A percentile compares a stretch with the other conserved stretches of the same genome.
Evolutionary conservation across 2,888 invertebrate genomes (phyloP).

Genomic region (Drosophila ezoana): DNA sequence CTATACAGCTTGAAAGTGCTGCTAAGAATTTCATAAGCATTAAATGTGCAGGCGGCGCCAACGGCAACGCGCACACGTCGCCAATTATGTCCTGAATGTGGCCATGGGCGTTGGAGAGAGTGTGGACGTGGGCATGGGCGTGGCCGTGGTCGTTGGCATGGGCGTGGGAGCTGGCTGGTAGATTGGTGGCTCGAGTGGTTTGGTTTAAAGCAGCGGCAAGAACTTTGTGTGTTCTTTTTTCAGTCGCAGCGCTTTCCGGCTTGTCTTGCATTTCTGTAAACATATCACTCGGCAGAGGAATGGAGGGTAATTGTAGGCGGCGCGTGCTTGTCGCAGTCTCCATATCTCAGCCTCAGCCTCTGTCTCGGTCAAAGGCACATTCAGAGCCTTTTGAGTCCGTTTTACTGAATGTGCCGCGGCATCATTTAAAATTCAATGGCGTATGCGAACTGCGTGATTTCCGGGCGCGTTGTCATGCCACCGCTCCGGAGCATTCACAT

Average conservation of each 20-base stretch:
- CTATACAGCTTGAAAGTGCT: constrained; percentile 32
- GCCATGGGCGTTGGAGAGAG: constrained; percentile 5
- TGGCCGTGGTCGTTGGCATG: not conserved
- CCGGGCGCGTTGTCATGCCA: constrained; percentile 53
- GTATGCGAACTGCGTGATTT: constrained; percentile 77
- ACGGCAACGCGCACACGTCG: constrained; percentile 67
- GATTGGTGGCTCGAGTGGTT: constrained; percentile 38
- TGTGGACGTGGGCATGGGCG: not conserved
- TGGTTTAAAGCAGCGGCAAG: constrained; percentile 26
- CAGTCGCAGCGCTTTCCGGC: constrained; percentile 2
- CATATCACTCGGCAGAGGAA: constrained; percentile 4
- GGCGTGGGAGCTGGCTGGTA: constrained; percentile 1
- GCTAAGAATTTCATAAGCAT: constrained; percentile 69
- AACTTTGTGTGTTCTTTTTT: constrained; percentile 30
- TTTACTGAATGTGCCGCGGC: constrained; percentile 29
- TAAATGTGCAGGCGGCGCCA: constrained; percentile 73
- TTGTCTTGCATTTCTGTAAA: constrained; percentile 47
- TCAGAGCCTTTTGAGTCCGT: constrained; percentile 14
- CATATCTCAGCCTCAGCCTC: constrained; percentile 3
- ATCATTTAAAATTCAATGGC: constrained; percentile 80
- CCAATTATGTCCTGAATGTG: constrained; percentile 63
- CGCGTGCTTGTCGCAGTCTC: constrained; percentile 27
- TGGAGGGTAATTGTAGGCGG: constrained; percentile 4
- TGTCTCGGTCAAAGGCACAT: constrained; percentile 2
- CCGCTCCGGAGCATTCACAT: constrained; percentile 8